Percentiles rank a stretch among this genome's conserved stretches.
Evolutionary conservation across 1,140 invertebrate species (phyloP).

Genomic region (Anagrus nilaparvatae): DNA sequence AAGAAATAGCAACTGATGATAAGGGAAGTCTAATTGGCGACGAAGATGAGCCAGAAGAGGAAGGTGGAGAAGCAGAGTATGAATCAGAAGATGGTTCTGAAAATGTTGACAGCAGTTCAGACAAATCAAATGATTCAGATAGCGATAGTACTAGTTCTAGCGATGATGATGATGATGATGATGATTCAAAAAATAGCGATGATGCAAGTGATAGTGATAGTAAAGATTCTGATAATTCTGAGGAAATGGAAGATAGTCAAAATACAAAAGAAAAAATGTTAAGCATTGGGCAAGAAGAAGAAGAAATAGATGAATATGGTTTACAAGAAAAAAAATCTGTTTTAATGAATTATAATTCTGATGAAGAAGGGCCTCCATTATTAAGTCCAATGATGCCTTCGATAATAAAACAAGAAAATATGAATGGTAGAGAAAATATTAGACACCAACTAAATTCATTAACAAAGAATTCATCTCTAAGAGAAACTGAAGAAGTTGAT

Average conservation of each 20-base stretch:
- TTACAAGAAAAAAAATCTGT: constrained; percentile 6
- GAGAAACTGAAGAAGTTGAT: too few relatives aligned
- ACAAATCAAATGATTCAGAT: constrained; percentile 29
- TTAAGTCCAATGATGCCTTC: constrained; percentile 36
- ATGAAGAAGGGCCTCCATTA: constrained; percentile 37
- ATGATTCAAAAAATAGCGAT: constrained; percentile 21
- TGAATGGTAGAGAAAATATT: too few relatives aligned
- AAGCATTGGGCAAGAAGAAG: constrained; percentile 17
- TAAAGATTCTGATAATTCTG: constrained; percentile 18
- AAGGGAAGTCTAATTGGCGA: constrained; percentile 28
- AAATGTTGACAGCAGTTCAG: constrained; percentile 22
- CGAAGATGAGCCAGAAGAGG: constrained; percentile 23
- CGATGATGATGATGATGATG: constrained; percentile 21
- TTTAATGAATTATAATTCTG: constrained; percentile 25
- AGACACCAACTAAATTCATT: too few relatives aligned
- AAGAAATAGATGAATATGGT: constrained; percentile 16
- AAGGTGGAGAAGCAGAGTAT: constrained; percentile 15
- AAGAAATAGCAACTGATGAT: constrained; percentile 20
- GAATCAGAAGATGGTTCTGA: constrained; percentile 22
- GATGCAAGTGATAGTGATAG: constrained; percentile 18
- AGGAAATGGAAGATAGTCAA: neutral
- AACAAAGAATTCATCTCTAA: too few relatives aligned
- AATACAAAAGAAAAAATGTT: constrained; percentile 14
- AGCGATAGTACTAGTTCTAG: constrained; percentile 19
- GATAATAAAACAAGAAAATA: constrained; percentile 11